These are phyloP conservation scores for Thunnus thynnus DNA, from an alignment of 2,113 vertebrate genomes.

Conservation along the genomic window DNA sequence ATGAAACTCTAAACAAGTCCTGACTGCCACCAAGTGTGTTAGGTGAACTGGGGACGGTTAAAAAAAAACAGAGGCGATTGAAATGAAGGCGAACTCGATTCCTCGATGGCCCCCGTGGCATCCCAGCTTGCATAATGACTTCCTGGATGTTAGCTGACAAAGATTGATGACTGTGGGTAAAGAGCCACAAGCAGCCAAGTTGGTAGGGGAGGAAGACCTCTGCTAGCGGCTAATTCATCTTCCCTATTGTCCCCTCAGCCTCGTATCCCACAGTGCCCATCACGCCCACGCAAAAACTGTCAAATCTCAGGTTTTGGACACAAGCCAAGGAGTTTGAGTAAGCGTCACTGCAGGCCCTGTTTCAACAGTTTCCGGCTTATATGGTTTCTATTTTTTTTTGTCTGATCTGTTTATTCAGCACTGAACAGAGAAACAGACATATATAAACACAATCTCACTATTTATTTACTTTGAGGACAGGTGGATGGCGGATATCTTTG, in stretches of 20 bases:
- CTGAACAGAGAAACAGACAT: neutral
- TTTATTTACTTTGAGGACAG: neutral
- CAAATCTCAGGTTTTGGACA: conserved; percentile 74
- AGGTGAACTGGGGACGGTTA: conserved; percentile 52
- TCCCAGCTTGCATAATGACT: conserved; percentile 78
- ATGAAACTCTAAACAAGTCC: conserved; percentile 44
- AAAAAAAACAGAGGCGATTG: conserved; percentile 50
- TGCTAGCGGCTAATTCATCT: conserved; percentile 85
- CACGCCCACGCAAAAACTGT: conserved; percentile 73
- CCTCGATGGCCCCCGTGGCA: conserved; percentile 43
- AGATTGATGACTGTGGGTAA: conserved; percentile 85
- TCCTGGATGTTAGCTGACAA: conserved; percentile 80
- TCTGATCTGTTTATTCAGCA: conserved; percentile 12
- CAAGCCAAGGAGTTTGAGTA: conserved; percentile 67
- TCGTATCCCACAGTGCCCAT: conserved; percentile 70
- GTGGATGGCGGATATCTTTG: neutral
- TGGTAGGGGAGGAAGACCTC: conserved; percentile 75
- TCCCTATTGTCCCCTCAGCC: conserved; percentile 77
- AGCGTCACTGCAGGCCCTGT: conserved; percentile 33
- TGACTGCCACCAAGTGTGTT: conserved; percentile 38
- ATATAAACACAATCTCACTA: conserved; percentile 5
- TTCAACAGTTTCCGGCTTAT: conserved; percentile 33
- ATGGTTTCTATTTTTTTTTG: conserved; percentile 34
- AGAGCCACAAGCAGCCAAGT: conserved; percentile 68
- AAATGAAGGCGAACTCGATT: conserved; percentile 56